Conservation (phyloP, 2,113 vertebrate genomes). For the Engraulis encrasicolus region DNA sequence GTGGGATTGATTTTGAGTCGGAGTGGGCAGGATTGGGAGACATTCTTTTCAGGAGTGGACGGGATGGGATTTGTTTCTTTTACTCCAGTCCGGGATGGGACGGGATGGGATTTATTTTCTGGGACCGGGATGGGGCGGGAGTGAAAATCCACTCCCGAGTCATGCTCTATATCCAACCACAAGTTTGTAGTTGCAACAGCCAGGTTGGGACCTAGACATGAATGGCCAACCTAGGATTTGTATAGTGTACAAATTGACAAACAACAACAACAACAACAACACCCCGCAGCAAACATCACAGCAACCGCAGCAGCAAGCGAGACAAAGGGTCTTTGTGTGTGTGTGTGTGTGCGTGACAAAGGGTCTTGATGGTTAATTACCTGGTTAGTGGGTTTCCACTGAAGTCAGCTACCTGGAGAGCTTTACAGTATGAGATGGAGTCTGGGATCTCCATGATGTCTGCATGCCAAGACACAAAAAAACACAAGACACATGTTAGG, state of each 20-base stretch:
- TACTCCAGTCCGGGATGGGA: too few species aligned
- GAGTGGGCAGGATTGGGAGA: too few species aligned
- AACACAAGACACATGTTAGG: neutral
- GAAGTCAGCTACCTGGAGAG: constrained; percentile 96
- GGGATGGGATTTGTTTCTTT: too few species aligned
- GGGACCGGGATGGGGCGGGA: too few species aligned
- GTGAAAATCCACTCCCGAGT: too few species aligned
- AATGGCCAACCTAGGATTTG: too few species aligned
- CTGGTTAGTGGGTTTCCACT: constrained; percentile 97
- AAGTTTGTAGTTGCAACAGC: too few species aligned
- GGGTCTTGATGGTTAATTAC: constrained; percentile 71
- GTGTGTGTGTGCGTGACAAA: neutral
- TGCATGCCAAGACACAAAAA: constrained; percentile 64
- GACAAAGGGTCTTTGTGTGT: neutral
- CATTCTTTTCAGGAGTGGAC: too few species aligned
- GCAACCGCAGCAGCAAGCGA: neutral
- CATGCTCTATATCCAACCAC: too few species aligned
- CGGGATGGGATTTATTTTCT: too few species aligned
- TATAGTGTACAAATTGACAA: neutral
- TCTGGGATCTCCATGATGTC: constrained; percentile 98
- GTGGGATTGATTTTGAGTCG: too few species aligned
- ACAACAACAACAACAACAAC: constrained; percentile 63
- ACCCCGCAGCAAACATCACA: constrained; percentile 66
- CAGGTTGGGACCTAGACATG: too few species aligned
- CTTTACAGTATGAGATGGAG: constrained; percentile 95